Percentiles rank a stretch among this genome's conserved stretches.
Evolutionary conservation across 1,140 invertebrate genomes (phyloP).

Genomic region (Saccostrea cuccullata): DNA sequence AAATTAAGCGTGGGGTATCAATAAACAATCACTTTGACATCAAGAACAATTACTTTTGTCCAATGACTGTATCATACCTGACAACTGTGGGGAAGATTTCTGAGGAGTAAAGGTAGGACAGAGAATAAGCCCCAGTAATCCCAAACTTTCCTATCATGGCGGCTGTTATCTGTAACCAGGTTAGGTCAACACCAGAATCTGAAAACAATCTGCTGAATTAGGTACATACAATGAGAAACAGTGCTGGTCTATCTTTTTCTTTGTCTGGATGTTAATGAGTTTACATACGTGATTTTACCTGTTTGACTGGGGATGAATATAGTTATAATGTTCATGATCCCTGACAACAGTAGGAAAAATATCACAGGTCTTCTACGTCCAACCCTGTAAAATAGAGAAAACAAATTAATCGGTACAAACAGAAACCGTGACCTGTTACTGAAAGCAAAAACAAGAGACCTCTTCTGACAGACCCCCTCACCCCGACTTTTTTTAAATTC

Average conservation of each 20-base stretch:
- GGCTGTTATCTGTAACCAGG: conserved; percentile 83
- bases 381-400: conserved; percentile 67
- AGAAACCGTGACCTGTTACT: neutral
- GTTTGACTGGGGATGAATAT: conserved; percentile 68
- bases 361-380: conserved; percentile 69
- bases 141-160: conserved; percentile 91
- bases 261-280: neutral
- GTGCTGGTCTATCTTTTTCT: neutral
- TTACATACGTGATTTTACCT: conserved; percentile 57
- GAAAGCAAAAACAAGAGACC: too few species aligned
- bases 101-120: conserved; percentile 72
- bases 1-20: too few species aligned
- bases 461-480: too few species aligned
- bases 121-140: conserved; percentile 86
- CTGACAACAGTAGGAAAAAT: conserved; percentile 71
- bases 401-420: neutral
- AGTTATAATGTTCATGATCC: conserved; percentile 66
- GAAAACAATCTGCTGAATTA: conserved; percentile 17
- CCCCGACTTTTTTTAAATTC: too few species aligned
- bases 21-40: neutral
- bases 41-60: neutral
- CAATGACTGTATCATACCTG: conserved; percentile 57
- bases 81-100: conserved; percentile 76
- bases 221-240: too few species aligned
- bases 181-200: conserved; percentile 77